A percentile compares a stretch with the other conserved stretches of the same genome.
Conservation (phyloP, 2,797 vertebrate genomes). For the Leptodactylus fallax region DNA sequence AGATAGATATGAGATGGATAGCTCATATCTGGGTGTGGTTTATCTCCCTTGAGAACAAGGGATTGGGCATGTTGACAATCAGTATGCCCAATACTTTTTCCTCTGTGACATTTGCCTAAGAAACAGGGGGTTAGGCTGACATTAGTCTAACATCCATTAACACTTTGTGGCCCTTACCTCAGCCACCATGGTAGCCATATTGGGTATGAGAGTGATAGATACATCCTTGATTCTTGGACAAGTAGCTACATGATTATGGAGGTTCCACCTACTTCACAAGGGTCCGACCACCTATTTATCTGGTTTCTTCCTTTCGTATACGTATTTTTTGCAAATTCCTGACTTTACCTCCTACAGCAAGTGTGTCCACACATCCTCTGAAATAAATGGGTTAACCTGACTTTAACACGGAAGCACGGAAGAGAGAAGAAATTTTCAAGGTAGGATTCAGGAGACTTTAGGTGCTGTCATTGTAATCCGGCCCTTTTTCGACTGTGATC, state of each 20-base stretch:
- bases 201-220: background rate
- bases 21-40: too few species aligned
- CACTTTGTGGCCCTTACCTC: too few species aligned
- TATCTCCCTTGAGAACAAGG: too few species aligned
- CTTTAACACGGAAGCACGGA: background rate
- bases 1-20: too few species aligned
- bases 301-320: background rate
- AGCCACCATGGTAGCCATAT: too few species aligned
- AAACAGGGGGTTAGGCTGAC: too few species aligned
- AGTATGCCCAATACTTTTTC: too few species aligned
- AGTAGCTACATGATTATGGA: background rate
- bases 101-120: too few species aligned
- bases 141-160: too few species aligned
- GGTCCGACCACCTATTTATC: background rate
- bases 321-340: background rate
- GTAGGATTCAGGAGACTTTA: background rate
- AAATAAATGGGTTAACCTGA: conserved; percentile 11
- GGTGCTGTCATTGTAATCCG: conserved; percentile 38
- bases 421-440: background rate
- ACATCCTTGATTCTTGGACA: background rate
- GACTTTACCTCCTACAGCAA: background rate
- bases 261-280: background rate
- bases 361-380: background rate
- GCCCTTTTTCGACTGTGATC: conserved; percentile 27
- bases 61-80: too few species aligned